Base-by-base conservation (phyloP, 2,888 invertebrate species). In the Cenopis cana region DNA sequence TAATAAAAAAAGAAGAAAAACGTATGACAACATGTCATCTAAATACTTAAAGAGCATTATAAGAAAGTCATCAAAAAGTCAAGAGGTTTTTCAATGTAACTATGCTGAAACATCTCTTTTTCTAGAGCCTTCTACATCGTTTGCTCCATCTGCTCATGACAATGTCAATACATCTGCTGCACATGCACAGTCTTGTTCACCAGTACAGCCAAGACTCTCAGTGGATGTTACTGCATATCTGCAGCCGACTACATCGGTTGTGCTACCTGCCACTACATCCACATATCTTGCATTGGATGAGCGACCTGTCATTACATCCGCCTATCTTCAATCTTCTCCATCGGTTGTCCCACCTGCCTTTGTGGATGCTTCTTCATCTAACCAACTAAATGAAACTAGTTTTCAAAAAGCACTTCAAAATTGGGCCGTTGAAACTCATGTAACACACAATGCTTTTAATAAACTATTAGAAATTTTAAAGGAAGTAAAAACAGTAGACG, bases 401-500 rank as follows among this genome's bases (percentile, higher is more conserved):
- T 50, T 50, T 50, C 50, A 50, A 50, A 50, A 18, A 50, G 0
- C 50, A 50, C 50, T 50, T 50, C n/a, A 50, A 50, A 50, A 50
- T 50, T 50, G 50, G 50, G 50, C 50, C n/a, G 18, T 50, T 50
- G 50, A 50, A 50, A 50, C 50, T 50, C 50, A 50, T 50, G 50
- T 50, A 50, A 50, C 50, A 50, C 50, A 50, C 50, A 50, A 50
- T 50, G 50, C 18, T 50, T 50, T 50, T 50, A 50, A 50, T 18
- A 50, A 50, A 10, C 50, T 50, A 50, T 50, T 50, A 50, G 18
- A 18, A 18, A 18, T 50, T 18, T 50, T 50, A 17, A 50, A 50
- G 18, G 50, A 50, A 50, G 50, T 18, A 50, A 50, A 50, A n/a
- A n/a, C n/a, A n/a, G n/a, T n/a, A n/a, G n/a, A n/a, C n/a, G n/a